phyloP scores from a whole-genome alignment of 35 echinoderm and acorn worm species.

The Lytechinus pictus region DNA sequence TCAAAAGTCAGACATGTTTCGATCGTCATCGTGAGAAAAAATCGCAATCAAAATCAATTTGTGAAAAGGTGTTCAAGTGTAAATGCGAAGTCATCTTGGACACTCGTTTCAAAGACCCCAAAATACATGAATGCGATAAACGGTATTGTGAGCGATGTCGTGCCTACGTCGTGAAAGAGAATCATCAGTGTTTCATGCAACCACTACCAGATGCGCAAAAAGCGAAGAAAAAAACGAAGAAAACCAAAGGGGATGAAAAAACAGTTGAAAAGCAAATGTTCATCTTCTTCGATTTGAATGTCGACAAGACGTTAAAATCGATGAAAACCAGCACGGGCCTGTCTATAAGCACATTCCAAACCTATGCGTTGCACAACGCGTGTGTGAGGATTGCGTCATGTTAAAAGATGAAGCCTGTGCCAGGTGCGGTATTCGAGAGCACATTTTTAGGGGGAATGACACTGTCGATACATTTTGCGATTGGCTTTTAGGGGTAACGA shows the following conservation, averaged over 20 bases:
- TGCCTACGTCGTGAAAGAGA: not conserved
- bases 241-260: not conserved
- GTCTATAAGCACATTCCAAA: constrained; percentile 66
- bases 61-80: constrained; percentile 44
- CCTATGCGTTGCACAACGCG: constrained; percentile 58
- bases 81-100: constrained; percentile 31
- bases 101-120: not conserved
- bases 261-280: constrained; percentile 44
- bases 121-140: not conserved
- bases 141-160: constrained; percentile 51
- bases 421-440: constrained; percentile 50
- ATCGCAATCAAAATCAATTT: not conserved
- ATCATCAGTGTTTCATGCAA: constrained; percentile 48
- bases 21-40: not conserved
- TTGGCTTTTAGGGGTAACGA: too few relatives aligned
- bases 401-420: not conserved
- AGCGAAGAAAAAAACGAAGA: not conserved
- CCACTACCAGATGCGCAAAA: not conserved
- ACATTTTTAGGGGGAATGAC: too few relatives aligned
- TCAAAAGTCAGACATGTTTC: constrained; percentile 44
- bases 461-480: too few relatives aligned
- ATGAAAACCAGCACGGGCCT: not conserved
- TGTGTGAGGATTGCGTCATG: constrained; percentile 56
- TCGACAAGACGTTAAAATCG: constrained; percentile 47
- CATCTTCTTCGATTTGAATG: constrained; percentile 86